Conservation (phyloP, 2,888 invertebrate species). For the Allolobophora icterica region DNA sequence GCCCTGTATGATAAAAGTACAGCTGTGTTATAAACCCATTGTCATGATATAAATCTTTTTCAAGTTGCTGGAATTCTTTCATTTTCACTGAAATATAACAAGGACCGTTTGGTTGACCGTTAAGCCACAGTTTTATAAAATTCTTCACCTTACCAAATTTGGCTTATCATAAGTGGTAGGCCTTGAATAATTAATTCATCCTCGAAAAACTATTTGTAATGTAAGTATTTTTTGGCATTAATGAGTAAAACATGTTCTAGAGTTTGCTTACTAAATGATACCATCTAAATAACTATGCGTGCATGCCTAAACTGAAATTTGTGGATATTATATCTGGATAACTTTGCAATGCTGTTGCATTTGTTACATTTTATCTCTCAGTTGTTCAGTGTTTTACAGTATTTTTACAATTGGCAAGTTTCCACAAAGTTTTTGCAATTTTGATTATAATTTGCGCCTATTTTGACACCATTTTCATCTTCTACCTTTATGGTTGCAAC, state of each 20-base stretch:
- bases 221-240: not conserved
- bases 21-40: not conserved
- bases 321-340: not conserved
- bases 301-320: not conserved
- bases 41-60: not conserved
- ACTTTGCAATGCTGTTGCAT: not conserved
- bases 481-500: not conserved
- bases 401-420: not conserved
- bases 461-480: not conserved
- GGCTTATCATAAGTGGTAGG: not conserved
- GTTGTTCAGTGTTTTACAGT: not conserved
- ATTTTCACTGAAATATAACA: not conserved
- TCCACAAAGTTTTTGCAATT: not conserved
- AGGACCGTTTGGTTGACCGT: not conserved
- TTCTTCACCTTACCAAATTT: not conserved
- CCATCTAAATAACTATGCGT: too few species aligned
- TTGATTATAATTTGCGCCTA: slow-evolving; percentile 3
- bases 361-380: not conserved
- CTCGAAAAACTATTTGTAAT: not conserved
- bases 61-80: not conserved
- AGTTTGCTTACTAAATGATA: not conserved
- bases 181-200: too few species aligned
- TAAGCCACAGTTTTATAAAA: not conserved
- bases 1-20: not conserved
- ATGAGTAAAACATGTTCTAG: not conserved